Evolutionary conservation across 2,113 vertebrate species (phyloP).

Genomic region (Otolemur garnettii): DNA sequence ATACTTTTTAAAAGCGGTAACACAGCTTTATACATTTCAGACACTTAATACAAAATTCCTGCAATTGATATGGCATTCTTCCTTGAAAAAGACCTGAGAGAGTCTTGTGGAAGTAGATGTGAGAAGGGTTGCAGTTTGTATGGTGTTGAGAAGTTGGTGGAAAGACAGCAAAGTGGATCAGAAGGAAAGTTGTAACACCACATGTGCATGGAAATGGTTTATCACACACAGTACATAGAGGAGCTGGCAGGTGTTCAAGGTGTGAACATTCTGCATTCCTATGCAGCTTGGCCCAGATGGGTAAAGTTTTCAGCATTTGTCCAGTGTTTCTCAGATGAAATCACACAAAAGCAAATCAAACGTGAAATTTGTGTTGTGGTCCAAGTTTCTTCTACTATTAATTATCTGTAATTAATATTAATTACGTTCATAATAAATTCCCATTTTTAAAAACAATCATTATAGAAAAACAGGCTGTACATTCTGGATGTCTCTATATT

Average conservation of each 20-base stretch:
- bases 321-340: neutral
- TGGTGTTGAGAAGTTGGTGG: neutral
- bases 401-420: neutral
- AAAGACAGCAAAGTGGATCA: neutral
- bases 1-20: neutral
- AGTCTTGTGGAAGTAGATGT: neutral
- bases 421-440: neutral
- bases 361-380: neutral
- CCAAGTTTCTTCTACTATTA: neutral
- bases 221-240: accelerated
- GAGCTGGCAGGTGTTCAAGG: neutral
- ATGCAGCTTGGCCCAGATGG: neutral
- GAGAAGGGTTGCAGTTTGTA: neutral
- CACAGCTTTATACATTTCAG: neutral
- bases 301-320: neutral
- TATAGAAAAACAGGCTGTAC: neutral
- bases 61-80: neutral
- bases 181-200: neutral
- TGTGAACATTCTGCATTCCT: neutral
- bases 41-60: neutral
- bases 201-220: neutral
- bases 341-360: neutral
- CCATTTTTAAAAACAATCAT: neutral
- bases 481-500: neutral
- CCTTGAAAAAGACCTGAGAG: neutral